Conservation (phyloP, 2,888 invertebrate species). For the Amphipyra berbera region DNA sequence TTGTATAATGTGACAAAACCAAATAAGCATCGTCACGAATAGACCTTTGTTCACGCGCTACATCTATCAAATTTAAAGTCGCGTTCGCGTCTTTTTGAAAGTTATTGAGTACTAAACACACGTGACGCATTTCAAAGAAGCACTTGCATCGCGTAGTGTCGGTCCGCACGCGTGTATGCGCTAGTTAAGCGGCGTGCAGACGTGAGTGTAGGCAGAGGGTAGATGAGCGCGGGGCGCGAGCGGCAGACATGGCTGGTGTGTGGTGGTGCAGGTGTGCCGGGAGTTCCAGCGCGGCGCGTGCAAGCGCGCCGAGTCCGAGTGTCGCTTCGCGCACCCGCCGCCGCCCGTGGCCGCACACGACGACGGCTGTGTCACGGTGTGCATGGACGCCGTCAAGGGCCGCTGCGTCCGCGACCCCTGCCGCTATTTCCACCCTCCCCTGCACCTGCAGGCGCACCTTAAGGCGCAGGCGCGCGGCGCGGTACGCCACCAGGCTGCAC, state of each 20-base stretch:
- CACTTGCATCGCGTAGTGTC: conserved; percentile 51
- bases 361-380: conserved; percentile 99
- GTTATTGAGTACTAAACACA: conserved; percentile 28
- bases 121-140: conserved; percentile 43
- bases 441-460: conserved; percentile 99
- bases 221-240: conserved; percentile 66
- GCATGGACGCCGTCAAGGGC: conserved; percentile 99
- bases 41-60: conserved; percentile 32
- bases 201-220: conserved; percentile 55
- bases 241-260: conserved; percentile 83
- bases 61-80: conserved; percentile 10
- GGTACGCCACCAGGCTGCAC: conserved; percentile 94
- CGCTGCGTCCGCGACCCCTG: conserved; percentile 99
- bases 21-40: conserved; percentile 40
- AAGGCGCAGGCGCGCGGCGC: conserved; percentile 99
- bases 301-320: conserved; percentile 99
- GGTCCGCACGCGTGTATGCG: conserved; percentile 44
- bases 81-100: conserved; percentile 25
- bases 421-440: conserved; percentile 99
- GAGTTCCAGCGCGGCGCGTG: conserved; percentile 99
- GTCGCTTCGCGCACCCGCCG: conserved; percentile 99
- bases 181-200: conserved; percentile 44
- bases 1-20: conserved; percentile 46
- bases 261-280: conserved; percentile 97
- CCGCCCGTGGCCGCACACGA: conserved; percentile 98